phyloP scores from a whole-genome alignment of 2,888 invertebrate genomes.

The Laothoe populi region DNA sequence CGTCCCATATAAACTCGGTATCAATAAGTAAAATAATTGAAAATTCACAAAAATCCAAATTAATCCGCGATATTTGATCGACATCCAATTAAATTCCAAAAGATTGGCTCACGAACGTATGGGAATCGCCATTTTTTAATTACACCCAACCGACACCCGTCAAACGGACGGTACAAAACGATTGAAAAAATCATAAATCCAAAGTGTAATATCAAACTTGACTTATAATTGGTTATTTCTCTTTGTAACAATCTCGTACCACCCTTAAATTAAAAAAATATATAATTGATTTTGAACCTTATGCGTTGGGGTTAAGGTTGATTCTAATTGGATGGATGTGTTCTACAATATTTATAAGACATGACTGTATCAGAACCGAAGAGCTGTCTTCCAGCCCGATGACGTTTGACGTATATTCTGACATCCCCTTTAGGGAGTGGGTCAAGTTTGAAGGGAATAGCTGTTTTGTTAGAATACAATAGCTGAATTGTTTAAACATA shows the following conservation, averaged over 20 bases:
- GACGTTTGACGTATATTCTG: constrained; percentile 83
- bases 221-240: constrained; percentile 78
- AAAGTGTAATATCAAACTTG: constrained; percentile 79
- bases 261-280: constrained; percentile 38
- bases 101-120: constrained; percentile 32
- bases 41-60: constrained; percentile 30
- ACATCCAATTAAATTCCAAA: constrained; percentile 60
- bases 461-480: neutral
- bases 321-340: constrained; percentile 36
- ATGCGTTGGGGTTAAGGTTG: constrained; percentile 30
- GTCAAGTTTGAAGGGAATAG: constrained; percentile 6
- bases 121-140: constrained; percentile 72
- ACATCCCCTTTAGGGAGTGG: constrained; percentile 54
- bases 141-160: constrained; percentile 57
- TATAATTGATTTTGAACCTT: constrained; percentile 39
- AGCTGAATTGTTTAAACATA: neutral
- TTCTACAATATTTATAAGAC: constrained; percentile 79
- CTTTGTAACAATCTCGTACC: constrained; percentile 51
- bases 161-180: constrained; percentile 75
- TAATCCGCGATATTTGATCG: constrained; percentile 68
- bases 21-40: neutral
- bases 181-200: constrained; percentile 79
- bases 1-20: too few species aligned
- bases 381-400: constrained; percentile 80
- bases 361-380: constrained; percentile 78